These are phyloP conservation scores for Tachystola acroxantha DNA, from an alignment of 2,888 invertebrate species.

Conservation along the genomic window DNA sequence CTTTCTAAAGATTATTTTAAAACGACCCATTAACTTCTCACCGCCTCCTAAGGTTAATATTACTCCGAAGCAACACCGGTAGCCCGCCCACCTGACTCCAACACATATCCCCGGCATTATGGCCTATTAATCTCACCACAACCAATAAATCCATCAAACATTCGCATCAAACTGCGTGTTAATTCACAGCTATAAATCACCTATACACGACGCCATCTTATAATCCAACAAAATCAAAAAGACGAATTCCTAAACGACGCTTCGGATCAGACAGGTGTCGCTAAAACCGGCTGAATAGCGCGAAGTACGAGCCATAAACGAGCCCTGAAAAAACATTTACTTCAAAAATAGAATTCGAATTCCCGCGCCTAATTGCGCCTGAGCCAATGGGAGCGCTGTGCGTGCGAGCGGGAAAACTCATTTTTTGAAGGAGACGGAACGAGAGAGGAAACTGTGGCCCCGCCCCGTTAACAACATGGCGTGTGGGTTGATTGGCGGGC, in stretches of 20 bases:
- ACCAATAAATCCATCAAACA: constrained; percentile 66
- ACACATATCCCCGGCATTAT: constrained; percentile 38
- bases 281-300: constrained; percentile 41
- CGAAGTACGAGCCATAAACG: constrained; percentile 45
- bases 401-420: constrained; percentile 50
- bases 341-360: constrained; percentile 75
- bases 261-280: constrained; percentile 47
- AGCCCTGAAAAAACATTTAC: constrained; percentile 72
- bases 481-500: constrained; percentile 79
- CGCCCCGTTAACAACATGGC: constrained; percentile 83
- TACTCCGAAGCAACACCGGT: constrained; percentile 16
- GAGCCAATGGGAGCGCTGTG: constrained; percentile 63
- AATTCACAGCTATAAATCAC: constrained; percentile 62
- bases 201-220: constrained; percentile 42
- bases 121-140: constrained; percentile 51
- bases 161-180: constrained; percentile 53
- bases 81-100: constrained; percentile 51
- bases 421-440: constrained; percentile 42
- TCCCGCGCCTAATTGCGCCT: constrained; percentile 74
- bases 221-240: constrained; percentile 42
- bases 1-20: constrained; percentile 7
- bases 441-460: constrained; percentile 45
- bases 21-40: constrained; percentile 33
- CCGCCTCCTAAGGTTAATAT: constrained; percentile 21
- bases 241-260: constrained; percentile 17